Base-by-base conservation (phyloP, 2,113 vertebrate species). In the Apodemus sylvaticus region DNA sequence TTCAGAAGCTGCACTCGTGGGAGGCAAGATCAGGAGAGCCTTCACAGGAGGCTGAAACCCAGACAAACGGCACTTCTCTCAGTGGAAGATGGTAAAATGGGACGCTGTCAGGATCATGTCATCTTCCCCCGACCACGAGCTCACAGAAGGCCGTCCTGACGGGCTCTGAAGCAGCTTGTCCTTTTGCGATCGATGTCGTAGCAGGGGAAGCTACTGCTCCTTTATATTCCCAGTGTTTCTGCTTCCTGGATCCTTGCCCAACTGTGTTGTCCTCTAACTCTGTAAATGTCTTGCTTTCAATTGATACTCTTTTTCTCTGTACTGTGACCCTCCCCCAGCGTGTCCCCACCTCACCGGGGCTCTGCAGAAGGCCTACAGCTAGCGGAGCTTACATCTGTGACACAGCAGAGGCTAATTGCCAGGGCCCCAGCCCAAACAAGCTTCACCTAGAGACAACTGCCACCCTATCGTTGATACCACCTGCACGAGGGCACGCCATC, bases 161-260 rank as follows among this genome's bases (percentile, higher is more conserved):
- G 85, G 98, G 97, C 98, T 98, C 96, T 98, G 97, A 98, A 97
- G 97, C 86, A 95, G 94, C 94, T 93, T 83, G 90, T 96, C 97
- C 96, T 97, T 90, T 96, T 97, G 96, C 97, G 91, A 97, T 96
- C 93, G 58, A 98, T 97, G 94, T 86, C 83, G 89, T 74, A 90
- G 97, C 96, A 96, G 98, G 98, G 96, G 95, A 96, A 97, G 97
- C 0, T 97, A 98, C 96, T 97, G 94, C 98, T 98, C 96, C 97
- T 98, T 98, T 97, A 94, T 97, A 97, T 97, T 97, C 97, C 94
- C 97, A 86, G 94, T 86, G 96, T 96, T 96, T 97, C 97, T 98
- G 97, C 96, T 97, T 97, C 82, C 96, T 98, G 98, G 98, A 98
- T 96, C 86, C 71, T 90, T 98, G 98, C 98, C 98, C 58, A 24